Percentiles rank a stretch among this genome's conserved stretches.
Conservation (phyloP, 2,113 vertebrate genomes). For the Etheostoma cragini region DNA sequence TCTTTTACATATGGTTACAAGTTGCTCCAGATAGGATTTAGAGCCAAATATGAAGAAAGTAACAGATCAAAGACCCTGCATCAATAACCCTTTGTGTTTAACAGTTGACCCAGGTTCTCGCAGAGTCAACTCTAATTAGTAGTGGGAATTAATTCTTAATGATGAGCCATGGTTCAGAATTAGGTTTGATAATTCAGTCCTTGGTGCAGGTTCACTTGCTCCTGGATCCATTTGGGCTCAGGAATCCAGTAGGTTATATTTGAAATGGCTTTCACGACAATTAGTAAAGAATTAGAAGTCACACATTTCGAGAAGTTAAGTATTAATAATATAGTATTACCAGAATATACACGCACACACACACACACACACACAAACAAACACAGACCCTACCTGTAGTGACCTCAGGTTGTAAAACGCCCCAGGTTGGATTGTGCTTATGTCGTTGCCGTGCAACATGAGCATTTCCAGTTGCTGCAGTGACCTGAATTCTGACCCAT, state of each 20-base stretch:
- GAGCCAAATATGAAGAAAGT: not conserved
- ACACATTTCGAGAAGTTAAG: not conserved
- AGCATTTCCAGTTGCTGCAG: constrained; percentile 85
- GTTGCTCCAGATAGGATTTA: not conserved
- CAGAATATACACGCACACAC: not conserved
- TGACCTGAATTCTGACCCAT: constrained; percentile 79
- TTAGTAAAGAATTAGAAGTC: not conserved
- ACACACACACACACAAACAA: not conserved
- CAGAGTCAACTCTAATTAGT: not conserved
- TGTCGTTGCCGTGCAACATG: constrained; percentile 87
- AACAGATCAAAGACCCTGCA: not conserved
- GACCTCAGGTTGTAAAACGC: constrained; percentile 83
- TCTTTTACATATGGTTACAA: not conserved
- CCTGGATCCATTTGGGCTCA: too few relatives aligned
- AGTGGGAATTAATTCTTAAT: not conserved
- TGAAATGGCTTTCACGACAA: too few relatives aligned
- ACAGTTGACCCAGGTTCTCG: not conserved
- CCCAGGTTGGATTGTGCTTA: constrained; percentile 75
- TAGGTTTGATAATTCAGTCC: not conserved
- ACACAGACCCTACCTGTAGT: constrained; percentile 78
- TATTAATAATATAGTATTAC: not conserved
- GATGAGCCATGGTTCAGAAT: not conserved
- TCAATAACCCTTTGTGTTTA: not conserved
- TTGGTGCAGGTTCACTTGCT: not conserved
- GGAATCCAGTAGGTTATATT: not conserved